A percentile compares a stretch with the other conserved stretches of the same genome.
These are phyloP conservation scores for Solea senegalensis DNA, from an alignment of 2,113 vertebrate genomes.

Conservation along the genomic window DNA sequence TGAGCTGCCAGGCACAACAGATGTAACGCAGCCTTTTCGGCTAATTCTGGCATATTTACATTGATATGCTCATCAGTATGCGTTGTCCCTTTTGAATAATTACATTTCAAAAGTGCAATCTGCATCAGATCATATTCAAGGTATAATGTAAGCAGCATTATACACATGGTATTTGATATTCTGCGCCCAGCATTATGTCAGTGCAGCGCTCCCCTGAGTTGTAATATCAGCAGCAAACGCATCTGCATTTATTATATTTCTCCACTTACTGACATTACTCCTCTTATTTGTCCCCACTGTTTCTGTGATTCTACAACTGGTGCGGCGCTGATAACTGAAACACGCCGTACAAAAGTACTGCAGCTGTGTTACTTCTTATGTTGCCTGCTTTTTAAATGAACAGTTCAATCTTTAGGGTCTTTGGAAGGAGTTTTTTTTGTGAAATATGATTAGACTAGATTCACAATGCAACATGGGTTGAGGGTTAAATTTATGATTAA, in stretches of 20 bases:
- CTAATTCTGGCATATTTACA: no score
- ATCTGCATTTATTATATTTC: not conserved
- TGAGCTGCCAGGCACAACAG: no score
- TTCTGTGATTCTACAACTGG: not conserved
- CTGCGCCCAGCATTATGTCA: no score
- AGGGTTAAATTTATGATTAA: constrained; percentile 22
- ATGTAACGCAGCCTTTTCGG: no score
- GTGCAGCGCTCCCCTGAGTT: no score
- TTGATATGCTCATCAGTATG: no score
- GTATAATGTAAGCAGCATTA: no score
- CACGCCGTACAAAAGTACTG: not conserved
- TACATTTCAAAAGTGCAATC: no score
- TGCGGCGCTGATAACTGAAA: not conserved
- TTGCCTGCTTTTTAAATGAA: not conserved
- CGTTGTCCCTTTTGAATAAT: no score
- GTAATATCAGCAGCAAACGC: no score
- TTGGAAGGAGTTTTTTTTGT: not conserved
- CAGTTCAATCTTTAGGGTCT: not conserved
- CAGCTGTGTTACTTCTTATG: not conserved
- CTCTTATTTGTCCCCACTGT: not conserved
- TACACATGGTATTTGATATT: no score
- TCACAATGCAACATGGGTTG: constrained; percentile 2
- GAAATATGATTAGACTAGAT: not conserved
- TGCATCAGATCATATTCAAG: no score
- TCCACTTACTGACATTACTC: not conserved